A percentile compares a stretch with the other conserved stretches of the same genome.
phyloP scores from a whole-genome alignment of 2,797 vertebrate species.

The Sebastiscus tertius region DNA sequence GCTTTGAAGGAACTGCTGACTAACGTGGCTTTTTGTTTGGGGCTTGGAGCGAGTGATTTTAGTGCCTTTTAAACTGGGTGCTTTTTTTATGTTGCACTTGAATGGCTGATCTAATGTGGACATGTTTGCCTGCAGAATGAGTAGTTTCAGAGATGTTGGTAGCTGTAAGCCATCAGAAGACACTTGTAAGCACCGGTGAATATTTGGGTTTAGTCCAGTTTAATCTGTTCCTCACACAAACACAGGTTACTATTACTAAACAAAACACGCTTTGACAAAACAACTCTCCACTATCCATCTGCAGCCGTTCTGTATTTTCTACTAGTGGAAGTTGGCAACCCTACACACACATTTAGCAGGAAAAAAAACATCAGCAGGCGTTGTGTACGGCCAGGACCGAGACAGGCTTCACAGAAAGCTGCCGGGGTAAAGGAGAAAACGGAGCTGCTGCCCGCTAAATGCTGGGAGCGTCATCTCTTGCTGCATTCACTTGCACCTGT shows the following conservation, averaged over 20 bases:
- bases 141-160: background rate
- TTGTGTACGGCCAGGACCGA: background rate
- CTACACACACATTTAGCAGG: background rate
- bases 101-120: background rate
- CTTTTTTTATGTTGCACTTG: background rate
- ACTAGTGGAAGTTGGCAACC: background rate
- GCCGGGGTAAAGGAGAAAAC: too few species aligned
- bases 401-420: background rate
- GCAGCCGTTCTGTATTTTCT: background rate
- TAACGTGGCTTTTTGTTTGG: background rate
- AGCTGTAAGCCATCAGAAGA: background rate
- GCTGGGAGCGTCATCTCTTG: background rate
- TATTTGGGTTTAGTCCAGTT: background rate
- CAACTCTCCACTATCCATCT: background rate
- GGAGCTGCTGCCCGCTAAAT: too few species aligned
- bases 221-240: background rate
- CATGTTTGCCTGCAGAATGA: background rate
- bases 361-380: background rate
- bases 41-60: background rate
- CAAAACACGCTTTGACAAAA: background rate
- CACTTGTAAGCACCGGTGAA: background rate
- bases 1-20: too few species aligned
- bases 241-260: background rate
- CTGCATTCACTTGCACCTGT: background rate
- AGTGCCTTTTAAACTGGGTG: background rate